Evolutionary conservation across 2,797 vertebrate genomes (phyloP).

Genomic region (Aulostomus chinensis): DNA sequence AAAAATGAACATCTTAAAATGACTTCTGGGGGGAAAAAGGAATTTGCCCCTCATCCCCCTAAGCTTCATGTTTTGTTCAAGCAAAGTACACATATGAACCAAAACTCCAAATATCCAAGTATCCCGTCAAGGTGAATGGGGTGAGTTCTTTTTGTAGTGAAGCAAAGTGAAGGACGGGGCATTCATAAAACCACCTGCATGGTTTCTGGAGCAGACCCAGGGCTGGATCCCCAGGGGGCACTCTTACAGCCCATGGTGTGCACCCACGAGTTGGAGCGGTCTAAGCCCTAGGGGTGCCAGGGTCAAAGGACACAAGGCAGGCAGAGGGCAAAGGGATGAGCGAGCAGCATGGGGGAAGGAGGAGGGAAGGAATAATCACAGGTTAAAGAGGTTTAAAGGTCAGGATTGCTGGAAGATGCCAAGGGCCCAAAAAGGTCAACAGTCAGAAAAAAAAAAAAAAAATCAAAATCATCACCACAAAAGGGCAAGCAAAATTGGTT

Average conservation of each 20-base stretch:
- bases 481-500: conserved; percentile 39
- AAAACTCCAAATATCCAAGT: conserved; percentile 69
- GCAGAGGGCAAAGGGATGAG: conserved; percentile 73
- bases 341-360: conserved; percentile 76
- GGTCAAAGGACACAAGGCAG: conserved; percentile 82
- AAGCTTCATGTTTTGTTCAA: background rate
- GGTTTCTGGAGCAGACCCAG: conserved; percentile 95
- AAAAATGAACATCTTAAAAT: background rate
- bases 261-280: conserved; percentile 99
- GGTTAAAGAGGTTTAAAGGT: conserved; percentile 77
- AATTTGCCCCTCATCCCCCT: no score
- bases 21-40: no score
- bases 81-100: conserved; percentile 44
- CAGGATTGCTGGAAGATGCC: conserved; percentile 63
- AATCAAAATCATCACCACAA: conserved; percentile 52
- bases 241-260: conserved; percentile 99
- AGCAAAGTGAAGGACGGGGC: conserved; percentile 57
- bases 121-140: conserved; percentile 54
- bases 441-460: conserved; percentile 42
- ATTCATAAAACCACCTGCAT: conserved; percentile 93
- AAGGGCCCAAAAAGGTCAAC: conserved; percentile 51
- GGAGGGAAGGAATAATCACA: conserved; percentile 85
- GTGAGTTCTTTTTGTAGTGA: conserved; percentile 57
- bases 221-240: conserved; percentile 98
- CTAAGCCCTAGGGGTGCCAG: conserved; percentile 90